phyloP scores from a whole-genome alignment of 2,797 vertebrate species.

The Capromys pilorides region DNA sequence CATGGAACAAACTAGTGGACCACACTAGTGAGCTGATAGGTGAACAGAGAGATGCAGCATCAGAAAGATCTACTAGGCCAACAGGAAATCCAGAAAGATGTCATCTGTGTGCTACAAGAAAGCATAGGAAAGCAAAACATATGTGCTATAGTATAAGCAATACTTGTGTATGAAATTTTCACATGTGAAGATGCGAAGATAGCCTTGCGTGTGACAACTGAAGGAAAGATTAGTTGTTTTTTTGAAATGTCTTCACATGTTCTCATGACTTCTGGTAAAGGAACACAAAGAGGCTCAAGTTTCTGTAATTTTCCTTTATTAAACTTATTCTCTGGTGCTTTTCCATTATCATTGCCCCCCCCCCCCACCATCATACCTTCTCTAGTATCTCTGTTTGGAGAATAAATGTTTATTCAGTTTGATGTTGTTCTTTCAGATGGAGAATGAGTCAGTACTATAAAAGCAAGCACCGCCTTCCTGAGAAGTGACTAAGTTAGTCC shows the following conservation, averaged over 20 bases:
- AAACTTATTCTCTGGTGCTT: neutral
- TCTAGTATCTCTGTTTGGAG: neutral
- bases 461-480: neutral
- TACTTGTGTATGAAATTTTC: no score
- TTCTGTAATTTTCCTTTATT: neutral
- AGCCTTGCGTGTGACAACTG: neutral
- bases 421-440: neutral
- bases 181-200: no score
- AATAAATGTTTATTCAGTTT: neutral
- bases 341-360: neutral
- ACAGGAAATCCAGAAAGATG: no score
- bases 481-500: neutral
- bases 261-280: neutral
- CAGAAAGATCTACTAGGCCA: no score
- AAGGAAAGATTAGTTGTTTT: neutral
- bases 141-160: no score
- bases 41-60: no score
- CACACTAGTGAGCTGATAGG: no score
- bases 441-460: neutral
- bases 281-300: neutral
- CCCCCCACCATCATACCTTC: neutral
- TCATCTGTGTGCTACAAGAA: no score
- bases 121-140: no score
- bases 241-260: neutral
- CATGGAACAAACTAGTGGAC: no score